Evolutionary conservation across 1,140 invertebrate species (phyloP), one percentile per base, ranked within the genome.

Genomic region (Calephelis virginiensis): DNA sequence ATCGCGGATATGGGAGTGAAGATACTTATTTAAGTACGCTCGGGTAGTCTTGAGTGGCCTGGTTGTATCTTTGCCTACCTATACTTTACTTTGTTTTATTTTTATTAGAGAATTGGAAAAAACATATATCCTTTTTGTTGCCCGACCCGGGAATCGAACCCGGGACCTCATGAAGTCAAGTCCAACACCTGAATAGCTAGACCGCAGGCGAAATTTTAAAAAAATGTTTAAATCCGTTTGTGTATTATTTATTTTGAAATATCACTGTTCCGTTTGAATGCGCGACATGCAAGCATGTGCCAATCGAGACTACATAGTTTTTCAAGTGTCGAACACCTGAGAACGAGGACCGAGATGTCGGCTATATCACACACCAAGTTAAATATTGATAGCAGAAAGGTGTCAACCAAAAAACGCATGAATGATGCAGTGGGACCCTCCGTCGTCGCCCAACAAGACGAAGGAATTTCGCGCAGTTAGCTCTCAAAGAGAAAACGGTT

Each of bases 351-450:
- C 47, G 49, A 14, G 48, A 38, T 28, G 47, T 50, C 62, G 62
- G 38, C 60, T 40, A 14, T 14, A 45, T 45, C 61, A 61, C 65
- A 60, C 61, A 46, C 62, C 78, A 13, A 53, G 49, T 84, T 86
- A 85, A 81, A 89, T 86, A 90, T 85, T 85, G 81, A 89, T 84
- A 85, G 73, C 67, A 66, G 80, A 76, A 83, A 86, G 85, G 82
- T 89, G 87, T 85, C 74, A 70, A 61, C 72, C 72, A 90, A 90
- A 90, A 89, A 90, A 80, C 77, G 63, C 76, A 86, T 90, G 88
- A 89, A 90, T 88, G 81, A 90, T 90, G 81, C 85, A 90, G 85
- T 82, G 87, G 81, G 84, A 86, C 83, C 82, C 82, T 70, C 85
- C 82, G 67, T 74, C 60, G 68, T 73, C 70, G 79, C 80, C 76